These are phyloP conservation scores for Eupithecia inturbata DNA, from an alignment of 2,888 invertebrate species.

Conservation along the genomic window DNA sequence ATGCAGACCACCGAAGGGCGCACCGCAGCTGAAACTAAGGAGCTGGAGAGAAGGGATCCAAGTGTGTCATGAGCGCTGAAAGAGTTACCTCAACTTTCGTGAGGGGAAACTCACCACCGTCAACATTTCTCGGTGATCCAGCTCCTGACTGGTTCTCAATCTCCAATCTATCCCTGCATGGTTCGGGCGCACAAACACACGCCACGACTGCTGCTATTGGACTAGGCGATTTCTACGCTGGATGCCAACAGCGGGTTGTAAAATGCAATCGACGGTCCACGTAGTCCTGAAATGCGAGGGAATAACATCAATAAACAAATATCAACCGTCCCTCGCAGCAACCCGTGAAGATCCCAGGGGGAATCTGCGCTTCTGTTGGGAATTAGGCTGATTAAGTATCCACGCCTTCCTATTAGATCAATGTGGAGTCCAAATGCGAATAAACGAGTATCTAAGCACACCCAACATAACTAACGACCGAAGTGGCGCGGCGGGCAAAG, in stretches of 20 bases:
- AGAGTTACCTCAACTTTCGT: neutral
- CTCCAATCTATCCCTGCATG: neutral
- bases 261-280: neutral
- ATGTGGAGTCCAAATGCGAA: neutral
- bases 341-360: no score
- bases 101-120: neutral
- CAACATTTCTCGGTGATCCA: neutral
- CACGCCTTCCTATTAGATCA: neutral
- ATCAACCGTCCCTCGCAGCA: neutral
- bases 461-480: no score
- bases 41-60: neutral
- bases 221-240: conserved; percentile 88
- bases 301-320: neutral
- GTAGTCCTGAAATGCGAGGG: neutral
- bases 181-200: conserved; percentile 86
- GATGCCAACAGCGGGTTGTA: conserved; percentile 85
- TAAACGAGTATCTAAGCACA: no score
- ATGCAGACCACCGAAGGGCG: conserved; percentile 26
- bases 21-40: neutral
- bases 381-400: neutral
- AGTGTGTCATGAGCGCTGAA: no score
- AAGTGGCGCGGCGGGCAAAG: no score
- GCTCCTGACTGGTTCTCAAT: neutral
- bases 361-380: neutral
- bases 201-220: conserved; percentile 86